Base-by-base conservation (phyloP, 2,888 invertebrate species). In the Morpho deidamia region DNA sequence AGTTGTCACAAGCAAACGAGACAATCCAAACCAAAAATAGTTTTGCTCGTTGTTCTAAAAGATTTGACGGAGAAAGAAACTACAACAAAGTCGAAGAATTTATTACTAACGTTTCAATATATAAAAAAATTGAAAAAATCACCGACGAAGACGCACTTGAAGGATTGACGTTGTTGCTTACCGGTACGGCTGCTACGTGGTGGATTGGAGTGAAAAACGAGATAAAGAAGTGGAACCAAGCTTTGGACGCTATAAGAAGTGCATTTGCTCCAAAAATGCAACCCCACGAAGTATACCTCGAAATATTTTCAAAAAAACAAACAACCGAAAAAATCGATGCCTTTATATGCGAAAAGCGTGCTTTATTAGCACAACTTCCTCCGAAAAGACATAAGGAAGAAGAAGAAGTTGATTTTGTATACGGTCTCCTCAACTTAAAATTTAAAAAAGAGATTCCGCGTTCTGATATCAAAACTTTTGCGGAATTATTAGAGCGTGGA, bases 171-270 rank as follows among this genome's bases (percentile, higher is more conserved):
- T 35, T 37, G 43, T 11, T 50, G 11, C 12, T 50, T 1, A 50
- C 42, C 1, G 11, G 32, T 5, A 37, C 9, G 10, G 50, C 50
- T 8, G 50, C 50, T 14, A 43, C 43, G 9, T 50, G 43, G 50
- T 50, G 50, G 50, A 23, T 12, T n/a, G 50, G 50, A 5, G 37
- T 50, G 7, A 50, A 50, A 23, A 14, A 35, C 8, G 8, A 11
- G 10, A 32, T 38, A 10, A 8, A n/a, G 11, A 43, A 35, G 11
- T 50, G 50, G 50, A 7, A 11, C 8, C 35, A 50, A 7, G 43
- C 43, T 7, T 12, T 23, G 2, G 9, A 35, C 8, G 11, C n/a
- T 8, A 11, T 50, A 11, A 42, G 10, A 9, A 42, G 34, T 11
- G 34, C 50, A 7, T 50, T 37, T 42, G 50, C 43, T 8, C 32